Conservation (phyloP, 2,888 invertebrate genomes). For the Sesia apiformis region DNA sequence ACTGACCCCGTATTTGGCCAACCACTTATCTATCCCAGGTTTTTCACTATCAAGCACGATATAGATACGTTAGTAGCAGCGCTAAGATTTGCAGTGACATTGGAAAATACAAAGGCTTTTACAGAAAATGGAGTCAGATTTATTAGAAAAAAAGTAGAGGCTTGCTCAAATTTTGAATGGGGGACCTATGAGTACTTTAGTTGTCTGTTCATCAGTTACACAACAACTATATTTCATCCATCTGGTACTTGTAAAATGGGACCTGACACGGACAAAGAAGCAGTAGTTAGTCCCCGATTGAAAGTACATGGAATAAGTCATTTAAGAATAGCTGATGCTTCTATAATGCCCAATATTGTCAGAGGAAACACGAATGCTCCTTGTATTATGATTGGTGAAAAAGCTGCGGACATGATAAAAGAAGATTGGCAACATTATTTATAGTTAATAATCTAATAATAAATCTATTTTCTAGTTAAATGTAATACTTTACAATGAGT, state of each 20-base stretch:
- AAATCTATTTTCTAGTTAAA: conserved; percentile 14
- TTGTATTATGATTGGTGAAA: conserved; percentile 87
- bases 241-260: conserved; percentile 59
- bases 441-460: conserved; percentile 26
- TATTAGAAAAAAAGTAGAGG: conserved; percentile 69
- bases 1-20: conserved; percentile 79
- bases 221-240: conserved; percentile 64
- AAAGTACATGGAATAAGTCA: conserved; percentile 46
- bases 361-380: conserved; percentile 89
- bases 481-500: not conserved
- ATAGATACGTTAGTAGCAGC: conserved; percentile 75
- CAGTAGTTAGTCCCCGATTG: conserved; percentile 44
- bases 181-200: conserved; percentile 77
- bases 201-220: conserved; percentile 78
- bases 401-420: conserved; percentile 48
- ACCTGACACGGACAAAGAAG: conserved; percentile 40
- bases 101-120: conserved; percentile 74
- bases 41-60: conserved; percentile 77
- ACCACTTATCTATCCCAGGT: conserved; percentile 82
- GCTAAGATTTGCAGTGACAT: conserved; percentile 68
- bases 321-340: conserved; percentile 83
- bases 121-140: conserved; percentile 66
- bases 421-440: conserved; percentile 32
- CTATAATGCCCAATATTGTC: conserved; percentile 86
- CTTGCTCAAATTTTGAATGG: conserved; percentile 69